A percentile compares a stretch with the other conserved stretches of the same genome.
Conservation (phyloP, 2,888 invertebrate species). For the Galeopsomyia nigrocyanea region DNA sequence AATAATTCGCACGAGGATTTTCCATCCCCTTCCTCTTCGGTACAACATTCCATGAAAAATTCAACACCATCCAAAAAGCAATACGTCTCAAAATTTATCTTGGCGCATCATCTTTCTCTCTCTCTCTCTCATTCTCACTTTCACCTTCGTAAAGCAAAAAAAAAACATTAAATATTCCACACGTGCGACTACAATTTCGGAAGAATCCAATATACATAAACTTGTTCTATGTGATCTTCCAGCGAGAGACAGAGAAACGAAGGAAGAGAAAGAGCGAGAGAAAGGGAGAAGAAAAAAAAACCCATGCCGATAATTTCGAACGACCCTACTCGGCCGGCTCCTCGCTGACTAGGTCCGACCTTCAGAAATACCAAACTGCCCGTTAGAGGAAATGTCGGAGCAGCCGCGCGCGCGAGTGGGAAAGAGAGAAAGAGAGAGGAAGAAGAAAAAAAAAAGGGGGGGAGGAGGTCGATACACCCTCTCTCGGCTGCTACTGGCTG, state of each 20-base stretch:
- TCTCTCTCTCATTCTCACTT: no score
- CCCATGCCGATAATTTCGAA: constrained; percentile 44
- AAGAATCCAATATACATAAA: constrained; percentile 36
- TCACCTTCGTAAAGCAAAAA: neutral
- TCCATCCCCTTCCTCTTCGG: neutral
- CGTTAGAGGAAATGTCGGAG: constrained; percentile 1
- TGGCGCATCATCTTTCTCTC: neutral
- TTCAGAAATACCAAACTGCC: constrained; percentile 21
- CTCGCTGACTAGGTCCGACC: constrained; percentile 13
- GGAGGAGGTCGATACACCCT: constrained; percentile 22
- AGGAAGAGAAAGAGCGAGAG: constrained; percentile 14
- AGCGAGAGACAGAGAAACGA: neutral
- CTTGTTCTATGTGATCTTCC: constrained; percentile 15
- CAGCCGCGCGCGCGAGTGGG: neutral
- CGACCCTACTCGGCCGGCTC: constrained; percentile 15
- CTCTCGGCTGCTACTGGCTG: neutral
- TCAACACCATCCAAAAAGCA: constrained; percentile 2
- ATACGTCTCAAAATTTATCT: constrained; percentile 5
- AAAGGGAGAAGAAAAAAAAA: constrained; percentile 13
- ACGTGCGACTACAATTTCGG: neutral
- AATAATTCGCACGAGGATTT: no score
- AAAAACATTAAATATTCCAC: constrained; percentile 7
- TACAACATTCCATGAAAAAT: constrained; percentile 12
- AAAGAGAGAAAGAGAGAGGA: neutral
- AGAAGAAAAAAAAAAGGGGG: no score